Evolutionary conservation across 2,888 invertebrate species (phyloP).

Genomic region (Petrolisthes manimaculis): DNA sequence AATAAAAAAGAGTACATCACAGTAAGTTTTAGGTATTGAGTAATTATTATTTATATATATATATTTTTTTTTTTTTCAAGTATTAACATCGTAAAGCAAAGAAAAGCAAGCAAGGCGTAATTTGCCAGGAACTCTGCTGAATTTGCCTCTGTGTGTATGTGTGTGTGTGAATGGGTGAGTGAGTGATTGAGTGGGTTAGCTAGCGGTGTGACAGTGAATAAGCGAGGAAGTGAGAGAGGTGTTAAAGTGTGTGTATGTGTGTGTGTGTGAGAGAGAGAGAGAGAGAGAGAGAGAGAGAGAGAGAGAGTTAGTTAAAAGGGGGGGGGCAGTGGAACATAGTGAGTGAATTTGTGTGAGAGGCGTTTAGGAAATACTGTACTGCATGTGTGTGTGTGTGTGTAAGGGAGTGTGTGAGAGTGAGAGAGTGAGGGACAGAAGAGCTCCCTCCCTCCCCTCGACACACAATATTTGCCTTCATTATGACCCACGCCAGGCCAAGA

Average conservation of each 20-base stretch:
- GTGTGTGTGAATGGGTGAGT: slow-evolving; percentile 8
- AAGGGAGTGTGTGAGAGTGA: neutral
- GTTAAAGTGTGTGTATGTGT: neutral
- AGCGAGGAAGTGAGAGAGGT: neutral
- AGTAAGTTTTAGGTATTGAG: no score
- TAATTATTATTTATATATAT: no score
- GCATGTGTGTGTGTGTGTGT: neutral
- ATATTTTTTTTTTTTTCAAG: no score
- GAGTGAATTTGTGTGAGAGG: neutral
- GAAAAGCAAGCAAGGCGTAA: no score
- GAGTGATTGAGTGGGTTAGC: slow-evolving; percentile 6
- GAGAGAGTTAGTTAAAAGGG: neutral
- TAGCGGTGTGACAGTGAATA: slow-evolving; percentile 7
- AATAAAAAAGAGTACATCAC: no score
- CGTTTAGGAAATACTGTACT: neutral
- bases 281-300: neutral
- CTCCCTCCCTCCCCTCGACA: slow-evolving; percentile 16
- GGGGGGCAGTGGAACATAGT: neutral
- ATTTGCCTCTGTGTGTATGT: neutral
- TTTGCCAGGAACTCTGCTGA: no score
- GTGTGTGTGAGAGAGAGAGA: neutral
- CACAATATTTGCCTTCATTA: slow-evolving; percentile 53
- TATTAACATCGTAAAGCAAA: no score
- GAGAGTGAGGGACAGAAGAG: neutral
- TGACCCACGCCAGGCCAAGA: slow-evolving; percentile 47